phyloP scores from a whole-genome alignment of 2,888 invertebrate genomes.

The Augiades crinisus region DNA sequence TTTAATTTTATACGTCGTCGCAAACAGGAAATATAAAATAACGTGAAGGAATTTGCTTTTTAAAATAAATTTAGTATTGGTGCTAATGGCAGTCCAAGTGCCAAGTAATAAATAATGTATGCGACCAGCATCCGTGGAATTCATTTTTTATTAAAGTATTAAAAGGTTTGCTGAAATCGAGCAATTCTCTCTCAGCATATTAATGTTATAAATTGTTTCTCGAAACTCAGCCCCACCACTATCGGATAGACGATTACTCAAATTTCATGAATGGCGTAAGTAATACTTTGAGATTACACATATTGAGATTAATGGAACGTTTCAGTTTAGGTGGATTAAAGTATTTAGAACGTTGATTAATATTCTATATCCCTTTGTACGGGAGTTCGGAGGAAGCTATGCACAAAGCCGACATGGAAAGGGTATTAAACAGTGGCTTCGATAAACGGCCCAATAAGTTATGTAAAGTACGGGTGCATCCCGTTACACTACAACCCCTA shows the following conservation, averaged over 20 bases:
- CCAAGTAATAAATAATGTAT: constrained; percentile 56
- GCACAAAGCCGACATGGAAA: constrained; percentile 73
- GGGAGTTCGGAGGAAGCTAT: constrained; percentile 57
- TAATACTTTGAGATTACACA: constrained; percentile 31
- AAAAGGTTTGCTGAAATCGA: constrained; percentile 37
- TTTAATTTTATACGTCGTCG: constrained; percentile 4
- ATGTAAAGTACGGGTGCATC: constrained; percentile 80
- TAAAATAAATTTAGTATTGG: constrained; percentile 46
- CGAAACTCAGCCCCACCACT: constrained; percentile 11
- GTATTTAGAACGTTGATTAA: constrained; percentile 65
- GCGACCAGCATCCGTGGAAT: constrained; percentile 41
- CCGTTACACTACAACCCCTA: constrained; percentile 76
- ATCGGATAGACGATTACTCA: constrained; percentile 24
- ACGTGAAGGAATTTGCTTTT: constrained; percentile 14
- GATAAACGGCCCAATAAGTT: constrained; percentile 78
- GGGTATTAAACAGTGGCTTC: constrained; percentile 76
- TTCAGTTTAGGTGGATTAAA: constrained; percentile 49
- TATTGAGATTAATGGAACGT: constrained; percentile 63
- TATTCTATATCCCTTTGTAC: constrained; percentile 52
- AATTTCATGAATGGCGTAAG: constrained; percentile 26
- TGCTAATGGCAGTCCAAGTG: constrained; percentile 53
- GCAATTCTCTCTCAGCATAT: background rate
- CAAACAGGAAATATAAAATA: constrained; percentile 14
- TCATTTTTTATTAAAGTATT: constrained; percentile 53
- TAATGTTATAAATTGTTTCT: constrained; percentile 18